Evolutionary conservation across 2,797 vertebrate genomes (phyloP).

Genomic region (Sarcophilus harrisii): DNA sequence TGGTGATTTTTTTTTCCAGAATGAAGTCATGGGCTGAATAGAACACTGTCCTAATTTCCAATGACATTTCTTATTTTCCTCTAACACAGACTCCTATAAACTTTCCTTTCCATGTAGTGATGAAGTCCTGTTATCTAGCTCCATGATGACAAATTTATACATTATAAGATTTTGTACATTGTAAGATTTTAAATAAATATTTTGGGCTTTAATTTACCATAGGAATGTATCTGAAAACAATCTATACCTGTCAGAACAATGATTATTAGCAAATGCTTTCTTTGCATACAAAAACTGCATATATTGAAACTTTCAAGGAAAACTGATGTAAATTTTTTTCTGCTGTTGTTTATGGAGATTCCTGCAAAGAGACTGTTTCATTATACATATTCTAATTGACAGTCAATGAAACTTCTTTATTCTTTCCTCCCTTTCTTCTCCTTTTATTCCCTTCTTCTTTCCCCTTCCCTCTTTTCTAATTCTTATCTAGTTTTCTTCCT

Average conservation of each 20-base stretch:
- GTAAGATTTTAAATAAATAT: not conserved
- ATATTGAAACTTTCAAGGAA: not conserved
- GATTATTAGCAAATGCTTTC: not conserved
- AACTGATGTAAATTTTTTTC: not conserved
- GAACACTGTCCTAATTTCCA: not conserved
- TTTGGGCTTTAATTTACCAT: not conserved
- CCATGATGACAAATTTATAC: not conserved
- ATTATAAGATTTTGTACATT: not conserved
- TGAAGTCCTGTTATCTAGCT: not conserved
- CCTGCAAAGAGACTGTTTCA: not conserved
- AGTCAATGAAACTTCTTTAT: not conserved
- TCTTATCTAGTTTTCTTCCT: not conserved
- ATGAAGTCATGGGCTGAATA: not conserved
- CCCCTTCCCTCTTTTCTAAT: not conserved
- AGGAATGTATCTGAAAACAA: not conserved
- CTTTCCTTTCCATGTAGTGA: not conserved
- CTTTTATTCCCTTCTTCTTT: not conserved
- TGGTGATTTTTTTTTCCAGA: not conserved
- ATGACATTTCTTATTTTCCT: not conserved
- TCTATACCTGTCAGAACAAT: not conserved
- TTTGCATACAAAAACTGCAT: not conserved
- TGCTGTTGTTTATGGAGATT: not conserved
- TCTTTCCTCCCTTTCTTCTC: not conserved
- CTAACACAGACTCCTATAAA: not conserved
- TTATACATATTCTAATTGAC: not conserved